These are phyloP conservation scores for Chrysomela aeneicollis DNA, from an alignment of 2,888 invertebrate genomes.

Conservation along the genomic window DNA sequence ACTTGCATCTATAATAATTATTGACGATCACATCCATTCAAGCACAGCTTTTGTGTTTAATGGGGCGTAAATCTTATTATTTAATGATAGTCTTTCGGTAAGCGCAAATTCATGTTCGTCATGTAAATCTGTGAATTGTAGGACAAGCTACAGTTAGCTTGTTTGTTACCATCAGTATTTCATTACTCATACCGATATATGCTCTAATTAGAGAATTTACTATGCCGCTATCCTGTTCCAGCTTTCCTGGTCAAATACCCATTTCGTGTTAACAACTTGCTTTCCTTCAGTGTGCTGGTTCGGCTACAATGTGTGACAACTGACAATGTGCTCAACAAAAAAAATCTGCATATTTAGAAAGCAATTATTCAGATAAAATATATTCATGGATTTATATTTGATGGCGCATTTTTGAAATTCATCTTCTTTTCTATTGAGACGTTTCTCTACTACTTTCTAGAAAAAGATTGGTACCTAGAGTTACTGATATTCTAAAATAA, in stretches of 20 bases:
- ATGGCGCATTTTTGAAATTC: too few relatives aligned
- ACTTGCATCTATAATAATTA: too few relatives aligned
- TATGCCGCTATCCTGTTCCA: constrained; percentile 3
- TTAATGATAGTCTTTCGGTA: constrained; percentile 6
- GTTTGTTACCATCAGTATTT: constrained; percentile 11
- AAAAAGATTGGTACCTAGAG: too few relatives aligned
- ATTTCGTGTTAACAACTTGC: not conserved
- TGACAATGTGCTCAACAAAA: not conserved
- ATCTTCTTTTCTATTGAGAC: too few relatives aligned
- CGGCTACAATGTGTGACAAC: not conserved
- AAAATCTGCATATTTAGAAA: not conserved
- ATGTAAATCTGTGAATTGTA: constrained; percentile 27
- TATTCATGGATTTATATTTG: too few relatives aligned
- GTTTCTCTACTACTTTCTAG: too few relatives aligned
- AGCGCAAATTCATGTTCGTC: constrained; percentile 26
- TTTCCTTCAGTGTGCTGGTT: not conserved
- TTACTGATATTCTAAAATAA: too few relatives aligned
- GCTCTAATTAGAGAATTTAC: constrained; percentile 19
- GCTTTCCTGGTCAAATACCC: not conserved
- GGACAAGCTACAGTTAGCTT: constrained; percentile 29
- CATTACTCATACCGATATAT: constrained; percentile 23
- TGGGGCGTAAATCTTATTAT: constrained; percentile 9
- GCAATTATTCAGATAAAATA: not conserved
- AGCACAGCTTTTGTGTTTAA: not conserved
- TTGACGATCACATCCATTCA: not conserved